These are phyloP conservation scores for Prunella himalayana DNA, from an alignment of 2,113 vertebrate species.

Conservation along the genomic window DNA sequence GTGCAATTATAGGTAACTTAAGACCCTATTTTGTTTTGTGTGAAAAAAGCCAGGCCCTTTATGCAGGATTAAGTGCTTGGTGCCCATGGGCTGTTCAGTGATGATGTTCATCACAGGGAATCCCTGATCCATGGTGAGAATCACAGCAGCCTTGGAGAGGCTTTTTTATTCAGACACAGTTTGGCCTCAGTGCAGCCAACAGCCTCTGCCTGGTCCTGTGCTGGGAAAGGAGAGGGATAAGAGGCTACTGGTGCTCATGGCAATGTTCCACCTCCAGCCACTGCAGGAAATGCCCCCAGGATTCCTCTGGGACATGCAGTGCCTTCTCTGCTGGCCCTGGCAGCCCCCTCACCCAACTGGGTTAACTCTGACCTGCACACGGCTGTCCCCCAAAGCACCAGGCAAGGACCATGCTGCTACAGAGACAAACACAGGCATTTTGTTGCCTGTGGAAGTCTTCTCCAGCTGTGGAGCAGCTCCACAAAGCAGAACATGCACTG, in stretches of 20 bases:
- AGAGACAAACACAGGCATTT: background rate
- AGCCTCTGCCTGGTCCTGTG: rapidly evolving
- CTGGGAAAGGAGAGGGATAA: background rate
- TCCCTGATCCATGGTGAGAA: background rate
- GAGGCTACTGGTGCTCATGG: rapidly evolving
- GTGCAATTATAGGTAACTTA: background rate
- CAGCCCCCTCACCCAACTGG: rapidly evolving
- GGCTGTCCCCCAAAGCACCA: background rate
- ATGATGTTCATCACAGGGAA: background rate
- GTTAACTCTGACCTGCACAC: background rate
- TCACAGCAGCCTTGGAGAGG: background rate
- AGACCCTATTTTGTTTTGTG: background rate
- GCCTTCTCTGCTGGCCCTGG: background rate
- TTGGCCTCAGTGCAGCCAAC: background rate
- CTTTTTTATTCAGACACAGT: background rate
- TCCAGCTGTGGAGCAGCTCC: background rate
- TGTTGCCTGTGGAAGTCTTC: background rate
- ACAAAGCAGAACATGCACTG: background rate
- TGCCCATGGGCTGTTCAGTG: background rate
- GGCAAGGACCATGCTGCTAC: rapidly evolving
- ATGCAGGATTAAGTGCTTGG: rapidly evolving
- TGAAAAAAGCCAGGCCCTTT: background rate
- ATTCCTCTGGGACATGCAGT: background rate
- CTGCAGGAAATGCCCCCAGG: background rate
- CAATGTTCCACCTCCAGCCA: background rate